These are phyloP conservation scores for Notothenia coriiceps DNA, from an alignment of 2,113 vertebrate genomes.

Conservation along the genomic window DNA sequence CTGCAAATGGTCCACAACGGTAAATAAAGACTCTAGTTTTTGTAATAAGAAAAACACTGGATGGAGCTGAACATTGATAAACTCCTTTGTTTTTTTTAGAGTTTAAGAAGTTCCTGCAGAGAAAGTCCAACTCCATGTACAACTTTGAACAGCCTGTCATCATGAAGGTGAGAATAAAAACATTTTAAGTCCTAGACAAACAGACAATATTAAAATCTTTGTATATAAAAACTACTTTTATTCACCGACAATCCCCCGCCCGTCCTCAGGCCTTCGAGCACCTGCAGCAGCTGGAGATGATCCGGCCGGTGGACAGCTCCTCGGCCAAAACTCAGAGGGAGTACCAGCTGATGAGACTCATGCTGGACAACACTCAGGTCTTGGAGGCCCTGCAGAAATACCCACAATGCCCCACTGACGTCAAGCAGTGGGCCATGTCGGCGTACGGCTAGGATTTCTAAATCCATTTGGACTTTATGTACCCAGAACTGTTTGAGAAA, in stretches of 20 bases:
- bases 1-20: conserved; percentile 99
- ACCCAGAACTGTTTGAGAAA: too few species aligned
- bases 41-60: too few species aligned
- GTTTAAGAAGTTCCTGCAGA: conserved; percentile 97
- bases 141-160: conserved; percentile 95
- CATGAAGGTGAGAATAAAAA: conserved; percentile 89
- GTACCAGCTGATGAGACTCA: conserved; percentile 90
- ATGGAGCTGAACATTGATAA: too few species aligned
- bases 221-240: background rate
- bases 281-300: conserved; percentile 92
- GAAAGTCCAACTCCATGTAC: conserved; percentile 93
- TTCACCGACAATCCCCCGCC: background rate
- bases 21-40: conserved; percentile 48
- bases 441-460: conserved; percentile 77
- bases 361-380: conserved; percentile 92
- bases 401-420: conserved; percentile 94
- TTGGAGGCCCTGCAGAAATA: conserved; percentile 95
- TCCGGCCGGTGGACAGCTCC: conserved; percentile 87
- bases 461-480: background rate
- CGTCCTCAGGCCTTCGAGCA: conserved; percentile 93
- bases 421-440: conserved; percentile 94
- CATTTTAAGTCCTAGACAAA: background rate
- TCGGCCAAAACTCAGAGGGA: conserved; percentile 87
- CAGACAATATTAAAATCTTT: too few species aligned
- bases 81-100: conserved; percentile 77